Percentiles rank a stretch among this genome's conserved stretches.
These are phyloP conservation scores for Ctenopoma kingsleyae DNA, from an alignment of 2,797 vertebrate genomes.

Conservation along the genomic window DNA sequence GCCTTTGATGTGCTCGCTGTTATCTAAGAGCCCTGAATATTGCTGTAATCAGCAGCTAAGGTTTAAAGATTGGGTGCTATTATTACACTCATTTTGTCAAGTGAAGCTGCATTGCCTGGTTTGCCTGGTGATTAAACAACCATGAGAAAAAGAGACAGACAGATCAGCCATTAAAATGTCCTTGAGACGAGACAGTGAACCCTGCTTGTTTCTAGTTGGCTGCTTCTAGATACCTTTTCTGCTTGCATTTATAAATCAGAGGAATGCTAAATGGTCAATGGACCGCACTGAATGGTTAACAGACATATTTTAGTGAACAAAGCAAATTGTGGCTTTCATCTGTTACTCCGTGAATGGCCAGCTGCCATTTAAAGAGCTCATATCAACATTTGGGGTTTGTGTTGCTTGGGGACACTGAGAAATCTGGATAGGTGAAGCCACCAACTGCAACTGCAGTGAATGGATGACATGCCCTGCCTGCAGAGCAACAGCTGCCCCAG, in stretches of 20 bases:
- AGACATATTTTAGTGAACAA: not conserved
- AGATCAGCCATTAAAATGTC: not conserved
- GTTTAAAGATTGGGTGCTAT: conserved; percentile 39
- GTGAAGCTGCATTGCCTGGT: conserved; percentile 9
- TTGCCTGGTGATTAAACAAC: not conserved
- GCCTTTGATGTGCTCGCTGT: conserved; percentile 51
- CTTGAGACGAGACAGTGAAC: not conserved
- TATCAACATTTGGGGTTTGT: not conserved
- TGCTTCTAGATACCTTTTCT: conserved; percentile 21
- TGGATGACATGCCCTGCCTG: too few species aligned
- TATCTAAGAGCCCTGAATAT: conserved; percentile 32
- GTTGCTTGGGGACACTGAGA: conserved; percentile 6
- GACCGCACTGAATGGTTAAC: not conserved
- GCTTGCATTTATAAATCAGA: conserved; percentile 7
- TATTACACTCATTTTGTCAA: conserved; percentile 19
- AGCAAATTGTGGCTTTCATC: not conserved
- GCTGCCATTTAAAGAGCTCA: not conserved
- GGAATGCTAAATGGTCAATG: conserved; percentile 11
- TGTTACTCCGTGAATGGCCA: not conserved
- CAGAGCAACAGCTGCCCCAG: not conserved
- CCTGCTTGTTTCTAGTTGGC: not conserved
- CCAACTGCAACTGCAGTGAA: too few species aligned
- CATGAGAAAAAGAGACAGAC: not conserved
- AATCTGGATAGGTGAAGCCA: not conserved
- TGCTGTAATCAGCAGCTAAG: conserved; percentile 42